Percentiles rank a stretch among this genome's conserved stretches.
Conservation (phyloP, 2,888 invertebrate species). For the Biston betularia region DNA sequence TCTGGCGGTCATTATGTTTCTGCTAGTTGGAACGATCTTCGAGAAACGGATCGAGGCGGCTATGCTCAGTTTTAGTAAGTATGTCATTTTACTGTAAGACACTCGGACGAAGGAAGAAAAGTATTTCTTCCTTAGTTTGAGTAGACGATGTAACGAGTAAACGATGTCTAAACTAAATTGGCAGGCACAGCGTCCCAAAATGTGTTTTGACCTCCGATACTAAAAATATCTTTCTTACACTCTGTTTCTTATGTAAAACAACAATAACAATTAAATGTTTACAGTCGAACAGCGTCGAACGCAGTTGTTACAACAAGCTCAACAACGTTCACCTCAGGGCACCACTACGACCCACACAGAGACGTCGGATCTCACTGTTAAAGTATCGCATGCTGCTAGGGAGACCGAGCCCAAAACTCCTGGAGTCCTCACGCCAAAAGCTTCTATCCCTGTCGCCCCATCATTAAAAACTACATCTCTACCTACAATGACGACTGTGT, state of each 20-base stretch:
- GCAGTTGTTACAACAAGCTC: conserved; percentile 19
- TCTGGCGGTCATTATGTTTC: conserved; percentile 69
- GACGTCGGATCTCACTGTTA: background rate
- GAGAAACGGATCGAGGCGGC: conserved; percentile 64
- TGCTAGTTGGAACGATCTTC: conserved; percentile 71
- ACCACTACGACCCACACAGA: conserved; percentile 21
- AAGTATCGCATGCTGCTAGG: background rate
- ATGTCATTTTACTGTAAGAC: conserved; percentile 15
- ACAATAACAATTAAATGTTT: background rate
- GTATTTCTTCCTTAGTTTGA: background rate
- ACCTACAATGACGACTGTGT: conserved; percentile 4
- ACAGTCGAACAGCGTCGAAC: conserved; percentile 48
- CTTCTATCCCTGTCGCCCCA: background rate
- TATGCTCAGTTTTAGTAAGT: conserved; percentile 63
- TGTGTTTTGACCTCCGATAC: no score
- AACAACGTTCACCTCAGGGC: conserved; percentile 11
- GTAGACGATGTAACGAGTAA: no score
- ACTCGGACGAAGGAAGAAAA: background rate
- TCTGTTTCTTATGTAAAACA: background rate
- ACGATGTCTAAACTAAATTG: no score
- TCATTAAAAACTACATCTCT: background rate
- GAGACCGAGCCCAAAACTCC: no score
- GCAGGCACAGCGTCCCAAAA: no score
- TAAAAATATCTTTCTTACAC: no score
- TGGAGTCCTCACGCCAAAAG: background rate